Percentiles rank a stretch among this genome's conserved stretches.
Conservation (phyloP, 2,113 vertebrate species). For the Ailuropoda melanoleuca region DNA sequence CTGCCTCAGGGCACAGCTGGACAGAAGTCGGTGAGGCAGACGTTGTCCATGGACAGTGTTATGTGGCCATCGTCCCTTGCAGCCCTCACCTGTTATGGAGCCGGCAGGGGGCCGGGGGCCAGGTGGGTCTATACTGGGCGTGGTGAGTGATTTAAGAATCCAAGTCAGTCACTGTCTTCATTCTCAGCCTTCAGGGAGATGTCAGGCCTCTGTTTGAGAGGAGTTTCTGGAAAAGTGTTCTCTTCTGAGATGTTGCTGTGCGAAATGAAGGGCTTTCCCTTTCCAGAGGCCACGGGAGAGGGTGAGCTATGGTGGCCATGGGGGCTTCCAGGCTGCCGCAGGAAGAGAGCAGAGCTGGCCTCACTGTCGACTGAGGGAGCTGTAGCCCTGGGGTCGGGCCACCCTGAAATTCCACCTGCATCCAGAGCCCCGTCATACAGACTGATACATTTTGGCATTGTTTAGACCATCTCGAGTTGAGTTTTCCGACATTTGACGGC, state of each 20-base stretch:
- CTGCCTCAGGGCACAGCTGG: neutral
- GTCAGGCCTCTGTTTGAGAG: no score
- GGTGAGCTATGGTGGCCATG: neutral
- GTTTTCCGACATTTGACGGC: neutral
- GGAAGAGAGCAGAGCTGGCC: neutral
- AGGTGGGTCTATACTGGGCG: fast-evolving
- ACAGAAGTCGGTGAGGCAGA: neutral
- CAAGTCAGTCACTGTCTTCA: fast-evolving
- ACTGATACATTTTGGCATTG: fast-evolving
- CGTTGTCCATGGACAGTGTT: fast-evolving
- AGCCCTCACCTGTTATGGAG: no score
- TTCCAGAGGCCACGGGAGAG: neutral
- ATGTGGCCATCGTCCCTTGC: neutral
- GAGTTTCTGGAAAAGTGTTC: neutral
- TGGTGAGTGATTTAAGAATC: neutral
- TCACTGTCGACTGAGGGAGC: neutral
- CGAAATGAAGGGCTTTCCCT: neutral
- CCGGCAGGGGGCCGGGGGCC: fast-evolving
- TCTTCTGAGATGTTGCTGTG: neutral
- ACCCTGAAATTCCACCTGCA: no score
- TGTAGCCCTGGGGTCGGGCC: no score
- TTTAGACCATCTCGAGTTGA: neutral
- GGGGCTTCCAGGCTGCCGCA: neutral
- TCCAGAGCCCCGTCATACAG: neutral
- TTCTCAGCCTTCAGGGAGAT: neutral